Base-by-base conservation (phyloP, 2,113 vertebrate genomes). In the Piaya cayana region DNA sequence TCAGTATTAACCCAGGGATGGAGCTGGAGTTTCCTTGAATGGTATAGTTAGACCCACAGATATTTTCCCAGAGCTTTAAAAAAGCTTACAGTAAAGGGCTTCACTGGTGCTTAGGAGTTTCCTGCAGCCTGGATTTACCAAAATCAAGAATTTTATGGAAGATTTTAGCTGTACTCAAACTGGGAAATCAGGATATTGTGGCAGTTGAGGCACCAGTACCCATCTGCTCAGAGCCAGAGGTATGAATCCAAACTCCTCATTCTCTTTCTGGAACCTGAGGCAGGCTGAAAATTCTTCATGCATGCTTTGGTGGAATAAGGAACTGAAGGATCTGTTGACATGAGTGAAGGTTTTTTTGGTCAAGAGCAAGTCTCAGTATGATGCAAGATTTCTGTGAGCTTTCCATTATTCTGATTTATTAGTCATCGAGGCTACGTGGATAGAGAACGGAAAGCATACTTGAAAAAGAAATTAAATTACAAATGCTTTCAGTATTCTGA, bases 341-440 rank as follows among this genome's bases (percentile, higher is more conserved):
- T 68, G 34, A 79, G 20, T 45, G 11, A n/a, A 86, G 27, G 27
- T 62, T 88, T 94, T 72, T 68, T 39, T 71, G 82, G 91, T 84
- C 79, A 86, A 86, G 58, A 92, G 56, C 74, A 87, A 53, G 42
- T 91, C 65, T 88, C 50, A 74, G 67, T 86, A 81, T 55, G 56
- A 64, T 72, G 67, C 84, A 80, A 87, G n/a, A 69, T 87, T 85
- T 87, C 70, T 85, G 59, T 88, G 82, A 97, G 71, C 47, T 82
- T 93, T 90, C 59, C 79, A 45, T 90, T 88, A 75, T 67, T 92
- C 87, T 93, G 85, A 95, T 95, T 88, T 92, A 96, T 90, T 82
- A 60, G 59, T 86, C 52, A 64, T 91, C 72, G 90, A 77, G 71
- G n/a, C 59, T 78, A 30, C 65, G 50, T 59, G 68, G 76, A 95